These are phyloP conservation scores for Charaxes varanes DNA, from an alignment of 1,140 invertebrate species.

Conservation along the genomic window DNA sequence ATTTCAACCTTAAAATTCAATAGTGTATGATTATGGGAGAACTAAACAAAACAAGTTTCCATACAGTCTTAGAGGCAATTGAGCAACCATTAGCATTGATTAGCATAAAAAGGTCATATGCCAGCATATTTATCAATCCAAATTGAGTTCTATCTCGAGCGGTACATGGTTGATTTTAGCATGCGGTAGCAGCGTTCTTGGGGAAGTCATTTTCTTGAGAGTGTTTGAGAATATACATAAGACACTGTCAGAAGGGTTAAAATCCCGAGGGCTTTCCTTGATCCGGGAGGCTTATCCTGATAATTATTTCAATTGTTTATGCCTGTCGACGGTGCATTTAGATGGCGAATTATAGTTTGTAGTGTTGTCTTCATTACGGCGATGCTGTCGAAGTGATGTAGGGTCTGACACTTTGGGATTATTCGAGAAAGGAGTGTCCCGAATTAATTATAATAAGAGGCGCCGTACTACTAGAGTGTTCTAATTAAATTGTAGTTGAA, in stretches of 20 bases:
- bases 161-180: slow-evolving; percentile 17
- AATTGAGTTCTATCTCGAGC: slow-evolving; percentile 5
- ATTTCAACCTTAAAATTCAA: slow-evolving; percentile 1
- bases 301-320: slow-evolving; percentile 74
- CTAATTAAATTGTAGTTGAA: too few relatives aligned
- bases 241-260: slow-evolving; percentile 69
- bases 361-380: slow-evolving; percentile 55
- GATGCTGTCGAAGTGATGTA: slow-evolving; percentile 49
- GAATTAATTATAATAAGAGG: slow-evolving; percentile 6
- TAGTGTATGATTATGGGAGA: slow-evolving; percentile 17
- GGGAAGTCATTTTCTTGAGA: slow-evolving; percentile 23
- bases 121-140: neutral
- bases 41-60: slow-evolving; percentile 38
- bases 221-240: slow-evolving; percentile 70
- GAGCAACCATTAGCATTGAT: slow-evolving; percentile 45
- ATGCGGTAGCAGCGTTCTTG: slow-evolving; percentile 14
- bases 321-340: slow-evolving; percentile 71
- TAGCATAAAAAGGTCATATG: slow-evolving; percentile 14
- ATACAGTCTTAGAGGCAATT: slow-evolving; percentile 54
- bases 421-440: slow-evolving; percentile 18
- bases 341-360: slow-evolving; percentile 71
- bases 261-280: slow-evolving; percentile 63
- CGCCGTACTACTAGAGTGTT: too few relatives aligned
- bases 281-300: slow-evolving; percentile 67
- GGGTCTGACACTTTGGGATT: slow-evolving; percentile 30